phyloP scores from a whole-genome alignment of 2,113 vertebrate species.

The Abramis brama region DNA sequence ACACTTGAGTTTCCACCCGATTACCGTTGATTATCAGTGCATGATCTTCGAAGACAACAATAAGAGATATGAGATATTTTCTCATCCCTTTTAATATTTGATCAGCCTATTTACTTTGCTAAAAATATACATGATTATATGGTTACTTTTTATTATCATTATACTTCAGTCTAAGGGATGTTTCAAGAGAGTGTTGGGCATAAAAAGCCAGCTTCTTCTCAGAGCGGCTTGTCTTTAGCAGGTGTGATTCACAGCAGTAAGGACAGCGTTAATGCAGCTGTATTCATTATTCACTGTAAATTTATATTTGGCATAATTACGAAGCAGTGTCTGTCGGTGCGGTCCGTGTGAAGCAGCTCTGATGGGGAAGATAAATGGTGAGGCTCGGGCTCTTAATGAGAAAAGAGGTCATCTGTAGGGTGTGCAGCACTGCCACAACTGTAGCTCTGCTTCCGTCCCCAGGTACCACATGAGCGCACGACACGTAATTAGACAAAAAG shows the following conservation, averaged over 20 bases:
- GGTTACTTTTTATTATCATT: background rate
- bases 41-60: background rate
- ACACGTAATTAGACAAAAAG: slow-evolving; percentile 49
- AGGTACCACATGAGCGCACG: slow-evolving; percentile 52
- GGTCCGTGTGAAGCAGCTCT: slow-evolving; percentile 50
- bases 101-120: background rate
- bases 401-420: slow-evolving; percentile 58
- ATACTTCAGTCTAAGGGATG: background rate
- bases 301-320: slow-evolving; percentile 65
- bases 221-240: slow-evolving; percentile 6
- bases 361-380: slow-evolving; percentile 62
- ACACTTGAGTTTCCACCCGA: background rate
- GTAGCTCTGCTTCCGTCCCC: slow-evolving; percentile 54
- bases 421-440: slow-evolving; percentile 56
- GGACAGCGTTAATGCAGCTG: slow-evolving; percentile 57
- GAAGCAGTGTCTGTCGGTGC: slow-evolving; percentile 59
- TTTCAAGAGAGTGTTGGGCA: background rate
- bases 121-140: background rate
- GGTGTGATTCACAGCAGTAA: slow-evolving; percentile 58
- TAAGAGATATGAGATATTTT: background rate
- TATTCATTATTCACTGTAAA: slow-evolving; percentile 68
- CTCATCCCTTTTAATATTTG: no score
- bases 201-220: background rate
- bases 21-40: background rate
- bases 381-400: slow-evolving; percentile 60